phyloP scores from a whole-genome alignment of 2,797 vertebrate species.

The Thunnus albacares region DNA sequence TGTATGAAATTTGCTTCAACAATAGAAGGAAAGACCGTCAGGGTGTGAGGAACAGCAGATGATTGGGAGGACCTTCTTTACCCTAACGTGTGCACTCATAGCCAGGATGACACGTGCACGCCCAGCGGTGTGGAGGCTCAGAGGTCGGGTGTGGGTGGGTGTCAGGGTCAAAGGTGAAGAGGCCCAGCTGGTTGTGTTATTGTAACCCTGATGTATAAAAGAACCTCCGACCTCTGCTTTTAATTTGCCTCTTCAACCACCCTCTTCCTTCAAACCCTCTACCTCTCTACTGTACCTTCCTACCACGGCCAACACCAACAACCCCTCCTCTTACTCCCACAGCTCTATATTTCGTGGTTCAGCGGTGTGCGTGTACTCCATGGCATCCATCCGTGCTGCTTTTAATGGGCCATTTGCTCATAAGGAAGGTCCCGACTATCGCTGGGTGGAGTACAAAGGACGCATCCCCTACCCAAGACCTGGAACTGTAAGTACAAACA shows the following conservation, averaged over 20 bases:
- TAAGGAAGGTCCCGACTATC: conserved; percentile 89
- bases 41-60: neutral
- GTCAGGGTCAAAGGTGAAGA: conserved; percentile 72
- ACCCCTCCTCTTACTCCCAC: conserved; percentile 8
- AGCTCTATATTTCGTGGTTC: conserved; percentile 90
- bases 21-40: neutral
- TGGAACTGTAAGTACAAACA: conserved; percentile 85
- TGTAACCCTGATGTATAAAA: conserved; percentile 66
- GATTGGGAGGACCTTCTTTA: too few relatives aligned
- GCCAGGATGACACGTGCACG: conserved; percentile 13
- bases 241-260: neutral
- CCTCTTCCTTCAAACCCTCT: too few relatives aligned
- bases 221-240: conserved; percentile 13
- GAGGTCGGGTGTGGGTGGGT: conserved; percentile 52
- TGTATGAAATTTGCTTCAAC: neutral
- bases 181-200: conserved; percentile 72
- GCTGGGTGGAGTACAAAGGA: conserved; percentile 91
- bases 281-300: neutral
- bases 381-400: conserved; percentile 88
- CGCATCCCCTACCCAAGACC: conserved; percentile 91
- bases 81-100: conserved; percentile 23
- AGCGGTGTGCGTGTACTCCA: conserved; percentile 89
- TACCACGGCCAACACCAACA: rapidly evolving
- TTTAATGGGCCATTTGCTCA: conserved; percentile 92
- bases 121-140: conserved; percentile 28